A percentile compares a stretch with the other conserved stretches of the same genome.
Evolutionary conservation across 2,113 vertebrate species (phyloP).

Genomic region (Cinclus cinclus): DNA sequence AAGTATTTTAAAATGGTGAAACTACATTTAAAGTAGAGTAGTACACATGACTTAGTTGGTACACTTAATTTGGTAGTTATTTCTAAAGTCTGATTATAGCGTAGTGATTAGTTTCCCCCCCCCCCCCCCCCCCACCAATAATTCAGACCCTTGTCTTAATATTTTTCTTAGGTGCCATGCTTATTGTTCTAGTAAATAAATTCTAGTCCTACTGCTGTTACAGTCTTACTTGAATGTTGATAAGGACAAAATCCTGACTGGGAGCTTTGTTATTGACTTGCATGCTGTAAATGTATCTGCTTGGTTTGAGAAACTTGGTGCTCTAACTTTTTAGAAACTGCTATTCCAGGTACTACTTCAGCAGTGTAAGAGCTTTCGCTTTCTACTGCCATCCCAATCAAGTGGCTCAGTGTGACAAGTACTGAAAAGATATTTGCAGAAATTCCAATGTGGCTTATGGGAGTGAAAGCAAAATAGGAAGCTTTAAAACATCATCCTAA

Average conservation of each 20-base stretch:
- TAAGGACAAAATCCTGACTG: not conserved
- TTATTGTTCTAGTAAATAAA: not conserved
- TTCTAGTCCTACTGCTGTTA: not conserved
- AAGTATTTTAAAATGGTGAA: not conserved
- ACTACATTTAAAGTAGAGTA: not conserved
- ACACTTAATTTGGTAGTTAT: not conserved
- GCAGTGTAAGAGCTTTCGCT: not conserved
- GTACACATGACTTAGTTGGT: not conserved
- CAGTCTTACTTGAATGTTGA: not conserved
- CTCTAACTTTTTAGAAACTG: not conserved
- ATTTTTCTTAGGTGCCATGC: not conserved
- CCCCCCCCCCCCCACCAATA: no score
- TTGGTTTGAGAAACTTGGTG: not conserved
- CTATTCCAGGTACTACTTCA: not conserved
- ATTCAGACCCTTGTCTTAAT: not conserved
- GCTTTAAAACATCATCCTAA: not conserved
- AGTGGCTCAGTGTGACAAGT: not conserved
- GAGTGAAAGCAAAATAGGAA: not conserved
- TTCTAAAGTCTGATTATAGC: not conserved
- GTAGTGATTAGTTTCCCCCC: accelerated
- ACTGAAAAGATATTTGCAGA: not conserved
- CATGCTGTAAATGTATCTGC: not conserved
- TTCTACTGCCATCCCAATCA: not conserved
- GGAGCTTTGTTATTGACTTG: not conserved
- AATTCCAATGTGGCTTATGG: not conserved